Conservation (phyloP, 2,888 invertebrate species). For the Monoplex corrugatus region DNA sequence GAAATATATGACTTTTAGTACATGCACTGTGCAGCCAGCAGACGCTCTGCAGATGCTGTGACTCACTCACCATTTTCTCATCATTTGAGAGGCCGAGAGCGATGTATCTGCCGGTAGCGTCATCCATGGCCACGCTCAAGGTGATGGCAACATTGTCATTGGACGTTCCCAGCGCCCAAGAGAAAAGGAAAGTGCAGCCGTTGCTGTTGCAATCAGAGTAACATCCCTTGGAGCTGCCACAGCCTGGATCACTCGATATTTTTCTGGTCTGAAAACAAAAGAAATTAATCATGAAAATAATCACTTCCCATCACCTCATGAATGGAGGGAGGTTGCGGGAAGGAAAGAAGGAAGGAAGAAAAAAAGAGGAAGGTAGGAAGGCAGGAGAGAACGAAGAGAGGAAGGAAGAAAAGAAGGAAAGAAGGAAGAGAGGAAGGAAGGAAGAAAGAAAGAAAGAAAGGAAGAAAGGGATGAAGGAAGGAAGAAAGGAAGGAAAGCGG, state of each 20-base stretch:
- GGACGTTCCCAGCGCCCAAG: conserved; percentile 17
- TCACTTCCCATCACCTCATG: no score
- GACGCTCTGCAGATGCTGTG: no score
- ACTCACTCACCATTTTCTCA: conserved; percentile 42
- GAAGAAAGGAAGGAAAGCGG: no score
- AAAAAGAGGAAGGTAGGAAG: neutral
- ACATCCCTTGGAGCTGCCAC: conserved; percentile 53
- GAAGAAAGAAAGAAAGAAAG: neutral
- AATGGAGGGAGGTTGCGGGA: no score
- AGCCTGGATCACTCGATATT: conserved; percentile 45
- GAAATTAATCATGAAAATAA: no score
- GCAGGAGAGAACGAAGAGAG: neutral
- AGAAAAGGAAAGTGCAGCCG: conserved; percentile 28
- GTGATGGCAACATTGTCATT: conserved; percentile 19
- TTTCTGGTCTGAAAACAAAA: neutral
- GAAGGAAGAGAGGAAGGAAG: neutral
- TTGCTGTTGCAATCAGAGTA: conserved; percentile 47
- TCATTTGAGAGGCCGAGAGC: conserved; percentile 41
- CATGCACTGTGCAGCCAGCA: no score
- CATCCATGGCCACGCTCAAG: neutral
- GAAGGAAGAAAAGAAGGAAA: neutral
- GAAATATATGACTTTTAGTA: no score
- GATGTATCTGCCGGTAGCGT: conserved; percentile 33
- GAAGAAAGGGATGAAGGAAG: neutral
- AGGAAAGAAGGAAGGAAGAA: neutral